Evolutionary conservation across 2,797 vertebrate genomes (phyloP), one percentile per base, ranked within the genome.

Genomic region (Pteropus rufus): DNA sequence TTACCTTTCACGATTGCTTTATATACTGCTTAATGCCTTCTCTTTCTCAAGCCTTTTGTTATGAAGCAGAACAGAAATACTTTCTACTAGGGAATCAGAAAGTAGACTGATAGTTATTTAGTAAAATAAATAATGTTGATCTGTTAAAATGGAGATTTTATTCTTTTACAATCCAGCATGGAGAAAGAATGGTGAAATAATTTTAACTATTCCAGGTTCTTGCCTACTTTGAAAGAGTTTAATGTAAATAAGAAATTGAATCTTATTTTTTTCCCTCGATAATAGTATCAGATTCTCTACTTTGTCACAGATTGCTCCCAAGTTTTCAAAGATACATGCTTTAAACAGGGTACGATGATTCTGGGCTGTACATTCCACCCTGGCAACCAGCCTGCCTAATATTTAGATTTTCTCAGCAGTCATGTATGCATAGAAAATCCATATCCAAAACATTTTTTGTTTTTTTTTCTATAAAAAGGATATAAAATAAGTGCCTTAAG

Each of bases 401-500:
- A 56, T 60, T 80, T 73, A 89, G 23, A 60, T 94, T 89, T 95
- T 95, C 39, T 91, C 54, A 31, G 41, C 21, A 70, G 14, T 91
- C 26, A 21, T 31, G 11, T 92, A 16, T 95, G 39, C 92, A 79
- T 89, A 82, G 65, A 91, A 87, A 96, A 90, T 94, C n/a, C 29
- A 73, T 92, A 92, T 39, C 70, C 36, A 44, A 93, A 83, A 75
- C 26, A 62, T 54, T 79, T 79, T 65, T 80, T 36, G n/a, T 29
- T 36, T 77, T 26, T 90, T 89, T 52, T 84, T 82, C 26, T 49
- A 46, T 77, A 76, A 95, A 91, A 95, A 91, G 19, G 34, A 70
- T 86, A 80, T 15, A 86, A 96, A 96, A 85, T 93, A 82, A 92
- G 24, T 73, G 15, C 12, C 41, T 19, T 49, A 82, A 95, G 92